Conservation (phyloP, 2,797 vertebrate genomes). For the Taeniopygia guttata region DNA sequence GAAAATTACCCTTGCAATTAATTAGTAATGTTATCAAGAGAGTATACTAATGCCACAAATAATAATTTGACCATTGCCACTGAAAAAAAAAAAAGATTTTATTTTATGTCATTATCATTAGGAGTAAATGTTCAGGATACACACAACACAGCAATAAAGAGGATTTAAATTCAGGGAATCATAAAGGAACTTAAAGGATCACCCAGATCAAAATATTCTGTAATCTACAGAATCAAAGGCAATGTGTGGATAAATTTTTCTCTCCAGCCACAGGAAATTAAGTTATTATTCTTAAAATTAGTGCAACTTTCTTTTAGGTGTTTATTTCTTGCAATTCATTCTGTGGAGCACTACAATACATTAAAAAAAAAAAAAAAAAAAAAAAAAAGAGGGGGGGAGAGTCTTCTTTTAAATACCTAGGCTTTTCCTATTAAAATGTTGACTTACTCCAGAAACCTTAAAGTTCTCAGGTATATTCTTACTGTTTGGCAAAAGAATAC, state of each 20-base stretch:
- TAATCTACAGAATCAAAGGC: neutral
- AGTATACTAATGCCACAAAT: neutral
- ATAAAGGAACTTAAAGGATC: neutral
- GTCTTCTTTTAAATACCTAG: neutral
- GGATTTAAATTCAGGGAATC: neutral
- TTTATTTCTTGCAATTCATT: neutral
- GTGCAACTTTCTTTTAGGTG: neutral
- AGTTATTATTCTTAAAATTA: neutral
- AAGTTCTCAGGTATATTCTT: neutral
- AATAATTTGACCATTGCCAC: neutral
- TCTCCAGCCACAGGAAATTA: neutral
- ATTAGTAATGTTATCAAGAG: neutral
- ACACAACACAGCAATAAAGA: neutral
- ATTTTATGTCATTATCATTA: neutral
- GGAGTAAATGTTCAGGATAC: neutral
- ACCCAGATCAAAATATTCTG: neutral
- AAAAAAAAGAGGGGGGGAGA: accelerated
- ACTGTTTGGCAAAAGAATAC: neutral
- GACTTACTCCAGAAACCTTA: neutral
- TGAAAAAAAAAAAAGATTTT: neutral
- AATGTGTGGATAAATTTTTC: neutral
- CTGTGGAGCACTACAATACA: neutral
- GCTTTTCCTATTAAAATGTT: neutral
- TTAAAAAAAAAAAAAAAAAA: accelerated
- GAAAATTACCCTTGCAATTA: neutral